These are phyloP conservation scores for Bombus pyrosoma DNA, from an alignment of 1,140 invertebrate species.

Conservation along the genomic window DNA sequence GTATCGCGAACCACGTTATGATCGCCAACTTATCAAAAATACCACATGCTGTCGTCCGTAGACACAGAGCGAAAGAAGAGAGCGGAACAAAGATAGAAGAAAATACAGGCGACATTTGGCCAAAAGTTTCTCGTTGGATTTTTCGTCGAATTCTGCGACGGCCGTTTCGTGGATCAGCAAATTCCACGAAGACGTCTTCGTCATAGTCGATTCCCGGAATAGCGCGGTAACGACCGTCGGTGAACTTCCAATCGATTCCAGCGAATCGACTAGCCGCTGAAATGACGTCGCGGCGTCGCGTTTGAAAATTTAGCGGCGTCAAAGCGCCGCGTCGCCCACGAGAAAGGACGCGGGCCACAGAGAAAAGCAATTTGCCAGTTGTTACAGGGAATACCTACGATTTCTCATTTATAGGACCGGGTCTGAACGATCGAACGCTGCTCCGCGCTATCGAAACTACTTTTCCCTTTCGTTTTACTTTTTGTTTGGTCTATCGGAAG, in stretches of 20 bases:
- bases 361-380: constrained; percentile 61
- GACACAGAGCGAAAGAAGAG: neutral
- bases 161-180: neutral
- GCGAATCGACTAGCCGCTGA: constrained; percentile 64
- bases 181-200: neutral
- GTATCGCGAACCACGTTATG: neutral
- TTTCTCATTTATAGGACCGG: neutral
- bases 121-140: neutral
- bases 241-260: constrained; percentile 74
- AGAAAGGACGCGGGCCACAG: constrained; percentile 39
- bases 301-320: constrained; percentile 53
- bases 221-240: constrained; percentile 33
- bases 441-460: neutral
- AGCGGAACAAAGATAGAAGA: neutral
- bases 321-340: constrained; percentile 43
- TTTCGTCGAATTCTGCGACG: neutral
- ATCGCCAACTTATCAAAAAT: neutral
- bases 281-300: neutral
- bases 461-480: neutral
- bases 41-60: neutral
- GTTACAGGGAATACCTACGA: constrained; percentile 33
- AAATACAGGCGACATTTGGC: neutral
- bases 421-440: neutral
- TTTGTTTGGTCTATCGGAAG: neutral
- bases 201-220: constrained; percentile 43